Base-by-base conservation (phyloP, 2,888 invertebrate species). In the Leptinotarsa tumamoca region DNA sequence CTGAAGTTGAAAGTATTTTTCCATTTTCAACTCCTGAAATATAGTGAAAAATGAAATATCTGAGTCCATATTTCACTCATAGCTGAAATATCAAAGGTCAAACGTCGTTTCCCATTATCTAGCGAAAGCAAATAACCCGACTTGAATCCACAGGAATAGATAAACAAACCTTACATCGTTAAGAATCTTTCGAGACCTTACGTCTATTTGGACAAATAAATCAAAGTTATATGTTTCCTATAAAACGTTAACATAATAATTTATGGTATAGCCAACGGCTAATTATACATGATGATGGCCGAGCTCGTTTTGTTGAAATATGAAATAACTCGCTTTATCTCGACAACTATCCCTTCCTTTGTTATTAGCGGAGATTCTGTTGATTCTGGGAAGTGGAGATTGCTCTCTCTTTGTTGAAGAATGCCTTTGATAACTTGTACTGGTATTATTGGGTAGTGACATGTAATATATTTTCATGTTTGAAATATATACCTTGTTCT, bases 231-330 rank as follows among this genome's bases (percentile, higher is more conserved):
- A 84, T 83, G 83, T 87, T 87, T 86, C 86, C 85, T 87, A 87
- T 86, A 87, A 87, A 87, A 87, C 86, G 85, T 86, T 87, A 87
- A 87, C 87, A 87, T 87, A 87, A 87, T 87, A 87, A 87, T 87
- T 87, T 87, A 87, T 87, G 87, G 85, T 86, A 85, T 87, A 79
- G 87, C 87, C 86, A 72, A 82, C 82, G 87, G 87, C 87, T 87
- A 87, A 87, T 87, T 87, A 87, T 87, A 87, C 85, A 85, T 87
- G 87, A 87, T 86, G 87, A 86, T 86, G 83, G 84, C 82, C 82
- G 82, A 84, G 86, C 86, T 86, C 84, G 87, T 87, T 87, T 81
- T 87, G 87, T 87, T 87, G 87, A 87, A 87, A 87, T 87, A 87
- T 84, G 85, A 87, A 87, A 87, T 87, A 87, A 87, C 87, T 85